Conservation (phyloP, 2,113 vertebrate species). For the Callorhinus ursinus region DNA sequence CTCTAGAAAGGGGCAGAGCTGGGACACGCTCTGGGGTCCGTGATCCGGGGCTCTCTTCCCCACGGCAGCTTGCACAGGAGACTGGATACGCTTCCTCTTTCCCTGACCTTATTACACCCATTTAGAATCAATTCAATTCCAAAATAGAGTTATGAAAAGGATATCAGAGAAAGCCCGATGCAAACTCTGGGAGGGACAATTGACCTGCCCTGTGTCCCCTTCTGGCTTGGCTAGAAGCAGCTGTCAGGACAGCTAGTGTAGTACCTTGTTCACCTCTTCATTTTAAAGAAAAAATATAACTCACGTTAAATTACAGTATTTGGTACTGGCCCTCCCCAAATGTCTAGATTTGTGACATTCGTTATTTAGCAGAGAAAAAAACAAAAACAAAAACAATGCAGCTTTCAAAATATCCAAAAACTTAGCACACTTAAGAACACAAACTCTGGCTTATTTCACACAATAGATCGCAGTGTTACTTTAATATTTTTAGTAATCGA, state of each 20-base stretch:
- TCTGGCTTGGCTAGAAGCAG: background rate
- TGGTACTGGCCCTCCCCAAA: background rate
- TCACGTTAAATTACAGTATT: background rate
- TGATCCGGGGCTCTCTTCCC: background rate
- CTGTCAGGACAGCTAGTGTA: background rate
- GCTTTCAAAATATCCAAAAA: background rate
- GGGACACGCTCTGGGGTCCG: fast-evolving
- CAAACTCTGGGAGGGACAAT: background rate
- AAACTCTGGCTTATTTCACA: background rate
- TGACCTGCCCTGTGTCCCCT: fast-evolving
- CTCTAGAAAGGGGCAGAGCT: background rate
- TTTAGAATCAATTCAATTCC: background rate
- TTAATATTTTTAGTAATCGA: background rate
- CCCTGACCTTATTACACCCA: background rate
- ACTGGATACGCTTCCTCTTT: fast-evolving
- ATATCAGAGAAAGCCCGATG: background rate
- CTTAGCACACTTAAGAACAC: background rate
- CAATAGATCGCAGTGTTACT: background rate
- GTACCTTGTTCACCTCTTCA: fast-evolving
- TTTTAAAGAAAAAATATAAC: background rate
- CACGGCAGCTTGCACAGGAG: fast-evolving
- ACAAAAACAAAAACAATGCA: background rate
- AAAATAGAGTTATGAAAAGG: background rate
- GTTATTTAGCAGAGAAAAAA: background rate
- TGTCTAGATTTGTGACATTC: background rate